Percentiles rank a stretch among this genome's conserved stretches.
phyloP scores from a whole-genome alignment of 2,113 vertebrate genomes.

The Euleptes europaea region DNA sequence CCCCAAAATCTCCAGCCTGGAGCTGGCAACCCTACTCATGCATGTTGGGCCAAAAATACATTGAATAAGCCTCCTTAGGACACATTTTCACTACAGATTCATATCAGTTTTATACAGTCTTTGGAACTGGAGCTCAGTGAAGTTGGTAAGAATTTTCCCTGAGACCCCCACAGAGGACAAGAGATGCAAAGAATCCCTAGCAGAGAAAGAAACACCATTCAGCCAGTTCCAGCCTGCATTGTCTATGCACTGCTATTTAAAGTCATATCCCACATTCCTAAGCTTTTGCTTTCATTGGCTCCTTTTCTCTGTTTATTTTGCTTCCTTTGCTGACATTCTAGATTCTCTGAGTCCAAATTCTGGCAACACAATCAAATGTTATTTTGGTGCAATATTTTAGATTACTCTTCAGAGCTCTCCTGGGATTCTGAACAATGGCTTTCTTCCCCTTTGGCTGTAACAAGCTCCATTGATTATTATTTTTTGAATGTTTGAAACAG shows the following conservation, averaged over 20 bases:
- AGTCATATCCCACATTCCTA: background rate
- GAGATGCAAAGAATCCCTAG: background rate
- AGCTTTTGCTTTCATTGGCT: background rate
- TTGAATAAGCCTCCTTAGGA: background rate
- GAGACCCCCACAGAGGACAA: background rate
- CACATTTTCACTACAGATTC: background rate
- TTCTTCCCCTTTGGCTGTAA: background rate
- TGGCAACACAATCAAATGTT: background rate
- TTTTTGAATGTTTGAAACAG: background rate
- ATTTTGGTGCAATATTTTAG: background rate
- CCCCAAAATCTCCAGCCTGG: too few species aligned
- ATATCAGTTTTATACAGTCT: background rate
- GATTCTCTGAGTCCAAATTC: background rate
- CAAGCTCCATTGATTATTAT: background rate
- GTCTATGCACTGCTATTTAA: background rate
- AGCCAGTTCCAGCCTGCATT: background rate
- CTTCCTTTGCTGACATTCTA: background rate
- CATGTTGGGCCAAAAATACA: background rate
- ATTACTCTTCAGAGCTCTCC: background rate
- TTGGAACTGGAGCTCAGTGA: background rate
- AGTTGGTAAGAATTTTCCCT: background rate
- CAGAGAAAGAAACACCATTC: background rate
- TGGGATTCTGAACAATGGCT: background rate
- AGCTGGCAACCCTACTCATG: too few species aligned
- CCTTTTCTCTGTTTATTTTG: background rate